Percentiles rank a stretch among this genome's conserved stretches.
phyloP scores from a whole-genome alignment of 1,140 invertebrate genomes.

The Agrypnia vestita region DNA sequence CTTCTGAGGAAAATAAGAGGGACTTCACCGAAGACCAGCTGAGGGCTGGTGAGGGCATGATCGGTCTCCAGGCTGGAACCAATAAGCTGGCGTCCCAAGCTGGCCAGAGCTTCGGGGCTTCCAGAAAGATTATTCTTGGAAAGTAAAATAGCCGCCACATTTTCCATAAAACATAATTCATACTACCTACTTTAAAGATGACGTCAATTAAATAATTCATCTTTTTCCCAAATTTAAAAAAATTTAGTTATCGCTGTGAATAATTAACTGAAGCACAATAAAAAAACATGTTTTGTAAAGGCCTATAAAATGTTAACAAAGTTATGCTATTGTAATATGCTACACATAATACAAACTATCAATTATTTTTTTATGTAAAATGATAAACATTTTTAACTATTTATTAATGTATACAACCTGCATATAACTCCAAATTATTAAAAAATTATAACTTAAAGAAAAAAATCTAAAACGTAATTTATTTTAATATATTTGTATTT shows the following conservation, averaged over 20 bases:
- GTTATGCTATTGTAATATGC: too few species aligned
- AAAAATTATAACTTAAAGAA: too few species aligned
- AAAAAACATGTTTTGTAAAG: background rate
- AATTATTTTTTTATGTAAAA: too few species aligned
- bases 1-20: slow-evolving; percentile 88
- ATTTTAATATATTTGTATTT: slow-evolving; percentile 13
- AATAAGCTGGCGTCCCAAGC: slow-evolving; percentile 93
- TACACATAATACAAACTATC: too few species aligned
- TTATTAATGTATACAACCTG: too few species aligned
- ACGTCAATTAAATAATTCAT: too few species aligned
- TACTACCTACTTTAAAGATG: too few species aligned
- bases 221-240: too few species aligned
- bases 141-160: slow-evolving; percentile 74
- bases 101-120: slow-evolving; percentile 93
- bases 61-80: slow-evolving; percentile 93
- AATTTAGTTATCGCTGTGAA: too few species aligned
- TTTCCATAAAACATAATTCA: background rate
- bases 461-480: background rate
- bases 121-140: slow-evolving; percentile 86
- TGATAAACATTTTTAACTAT: too few species aligned
- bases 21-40: slow-evolving; percentile 93
- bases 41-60: slow-evolving; percentile 86
- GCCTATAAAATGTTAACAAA: too few species aligned
- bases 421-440: too few species aligned
- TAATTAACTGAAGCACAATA: background rate